These are phyloP conservation scores for Paratilapia polleni DNA, from an alignment of 2,113 vertebrate genomes.

Conservation along the genomic window DNA sequence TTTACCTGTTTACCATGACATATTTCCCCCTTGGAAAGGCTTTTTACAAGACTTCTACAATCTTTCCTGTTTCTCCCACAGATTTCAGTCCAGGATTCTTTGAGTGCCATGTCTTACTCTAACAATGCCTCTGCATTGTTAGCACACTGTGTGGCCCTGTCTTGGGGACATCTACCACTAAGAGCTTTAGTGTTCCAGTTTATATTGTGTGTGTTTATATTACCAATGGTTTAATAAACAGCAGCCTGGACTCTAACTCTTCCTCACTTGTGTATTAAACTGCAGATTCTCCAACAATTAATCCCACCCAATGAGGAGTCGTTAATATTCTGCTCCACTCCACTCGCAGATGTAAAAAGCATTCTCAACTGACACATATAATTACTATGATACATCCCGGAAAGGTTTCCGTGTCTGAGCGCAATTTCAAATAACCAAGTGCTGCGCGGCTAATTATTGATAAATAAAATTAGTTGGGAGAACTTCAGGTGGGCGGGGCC, in stretches of 20 bases:
- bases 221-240: not conserved
- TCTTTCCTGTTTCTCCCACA: not conserved
- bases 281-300: conserved; percentile 57
- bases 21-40: not conserved
- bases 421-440: conserved; percentile 93
- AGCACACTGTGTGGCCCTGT: not conserved
- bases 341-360: conserved; percentile 78
- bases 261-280: conserved; percentile 8
- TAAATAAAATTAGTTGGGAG: conserved; percentile 96
- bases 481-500: conserved; percentile 89
- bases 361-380: conserved; percentile 76
- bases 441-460: conserved; percentile 95
- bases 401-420: conserved; percentile 93
- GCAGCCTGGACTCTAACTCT: conserved; percentile 36
- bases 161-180: not conserved
- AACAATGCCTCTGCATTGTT: not conserved
- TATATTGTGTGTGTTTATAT: not conserved
- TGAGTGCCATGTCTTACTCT: not conserved
- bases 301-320: conserved; percentile 49
- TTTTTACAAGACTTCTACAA: not conserved
- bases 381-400: conserved; percentile 89
- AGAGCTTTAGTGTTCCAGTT: not conserved
- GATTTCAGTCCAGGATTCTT: not conserved
- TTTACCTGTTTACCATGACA: not conserved
- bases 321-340: conserved; percentile 76